Base-by-base conservation (phyloP, 2,113 vertebrate species). In the Geothlypis trichas region DNA sequence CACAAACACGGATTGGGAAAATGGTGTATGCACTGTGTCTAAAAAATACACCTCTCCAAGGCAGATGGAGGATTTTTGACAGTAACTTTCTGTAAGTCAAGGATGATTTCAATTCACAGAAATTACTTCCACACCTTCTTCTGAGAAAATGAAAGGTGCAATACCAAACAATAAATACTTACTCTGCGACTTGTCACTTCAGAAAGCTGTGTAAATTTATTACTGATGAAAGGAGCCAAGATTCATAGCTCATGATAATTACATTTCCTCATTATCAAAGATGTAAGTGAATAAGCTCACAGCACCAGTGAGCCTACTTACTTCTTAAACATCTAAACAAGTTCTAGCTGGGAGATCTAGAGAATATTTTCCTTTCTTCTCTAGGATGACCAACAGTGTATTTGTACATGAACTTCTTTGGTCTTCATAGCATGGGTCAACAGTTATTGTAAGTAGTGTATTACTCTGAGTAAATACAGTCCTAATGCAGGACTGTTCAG, bases 361-460 rank as follows among this genome's bases (percentile, higher is more conserved):
- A 35, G 3, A 61, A 9, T 35, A 31, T 39, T 42, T 10, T 44
- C 20, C 13, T 11, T 55, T 84, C 14, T 71, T 49, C 37, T 47
- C 27, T 44, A 49, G 19, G 16, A 63, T 30, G 9, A 62, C 16
- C 15, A 78, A 13, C 10, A 35, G 15, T 5, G 0, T 3, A 6
- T 41, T 67, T 41, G 33, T 46, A 89, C 14, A 19, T 15, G 0
- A 46, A 49, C 9, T 37, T 47, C 23, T 62, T 8, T 5, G 23
- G 51, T 51, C 27, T 51, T 51, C 16, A 4, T 0, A 61, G 12
- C 1, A 52, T 1, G 6, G 8, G 20, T 20, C 19, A 42, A 58
- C 51, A 37, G 59, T 11, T 49, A 16, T 0, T 2, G 0, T 10
- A 52, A 49, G n/a, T 20, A 20, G 31, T 16, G 2, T 2, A 35